Conservation (phyloP, 2,113 vertebrate genomes). For the Takifugu flavidus region DNA sequence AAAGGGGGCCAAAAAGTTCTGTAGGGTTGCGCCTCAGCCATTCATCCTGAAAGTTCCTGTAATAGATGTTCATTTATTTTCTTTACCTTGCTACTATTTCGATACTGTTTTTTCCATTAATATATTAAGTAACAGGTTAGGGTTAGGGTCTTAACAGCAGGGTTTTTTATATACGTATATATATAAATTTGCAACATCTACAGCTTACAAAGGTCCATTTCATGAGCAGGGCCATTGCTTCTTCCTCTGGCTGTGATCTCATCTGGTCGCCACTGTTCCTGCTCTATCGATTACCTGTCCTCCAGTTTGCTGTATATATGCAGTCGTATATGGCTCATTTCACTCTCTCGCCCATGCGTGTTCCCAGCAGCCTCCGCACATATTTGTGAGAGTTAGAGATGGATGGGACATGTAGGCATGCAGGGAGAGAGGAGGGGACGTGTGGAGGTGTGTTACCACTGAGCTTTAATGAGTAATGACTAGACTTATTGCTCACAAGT, state of each 20-base stretch:
- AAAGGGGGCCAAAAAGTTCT: constrained; percentile 12
- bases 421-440: neutral
- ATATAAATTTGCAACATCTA: constrained; percentile 12
- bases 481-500: constrained; percentile 50
- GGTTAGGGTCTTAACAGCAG: constrained; percentile 13
- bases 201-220: constrained; percentile 1
- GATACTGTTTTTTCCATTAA: constrained; percentile 3
- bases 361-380: constrained; percentile 31
- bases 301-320: constrained; percentile 11
- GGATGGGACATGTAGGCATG: constrained; percentile 21
- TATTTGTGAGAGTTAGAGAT: constrained; percentile 10
- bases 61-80: constrained; percentile 22
- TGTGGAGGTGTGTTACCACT: constrained; percentile 34
- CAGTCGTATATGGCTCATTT: constrained; percentile 14
- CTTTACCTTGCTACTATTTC: constrained; percentile 22
- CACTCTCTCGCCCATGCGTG: constrained; percentile 21
- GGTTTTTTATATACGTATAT: neutral
- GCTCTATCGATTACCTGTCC: constrained; percentile 45
- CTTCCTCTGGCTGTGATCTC: constrained; percentile 19
- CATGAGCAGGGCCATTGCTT: neutral
- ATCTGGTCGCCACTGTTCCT: constrained; percentile 17
- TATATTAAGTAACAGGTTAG: too few relatives aligned
- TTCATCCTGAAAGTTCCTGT: constrained; percentile 31
- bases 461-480: constrained; percentile 56
- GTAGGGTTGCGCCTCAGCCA: constrained; percentile 19